Conservation (phyloP, 2,888 invertebrate genomes). For the Cantharis rufa region DNA sequence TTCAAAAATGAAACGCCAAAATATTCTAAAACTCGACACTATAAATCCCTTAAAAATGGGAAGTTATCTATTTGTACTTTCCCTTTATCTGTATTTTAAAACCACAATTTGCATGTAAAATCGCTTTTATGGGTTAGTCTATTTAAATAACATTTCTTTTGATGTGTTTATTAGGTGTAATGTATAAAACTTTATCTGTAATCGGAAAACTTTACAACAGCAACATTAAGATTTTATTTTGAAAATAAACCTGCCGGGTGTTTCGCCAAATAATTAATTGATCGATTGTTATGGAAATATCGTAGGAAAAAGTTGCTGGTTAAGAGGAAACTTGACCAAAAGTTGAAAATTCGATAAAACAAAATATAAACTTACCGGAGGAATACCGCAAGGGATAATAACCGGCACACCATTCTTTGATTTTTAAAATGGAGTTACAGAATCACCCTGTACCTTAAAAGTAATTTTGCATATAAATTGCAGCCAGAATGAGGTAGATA, state of each 20-base stretch:
- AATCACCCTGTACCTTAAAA: background rate
- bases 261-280: background rate
- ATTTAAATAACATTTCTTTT: background rate
- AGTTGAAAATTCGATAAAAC: background rate
- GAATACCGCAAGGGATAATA: background rate
- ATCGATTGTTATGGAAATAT: background rate
- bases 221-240: background rate
- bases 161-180: background rate
- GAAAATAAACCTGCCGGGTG: background rate
- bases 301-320: background rate
- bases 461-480: background rate
- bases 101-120: background rate
- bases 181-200: background rate
- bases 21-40: background rate
- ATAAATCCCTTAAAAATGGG: background rate
- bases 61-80: background rate
- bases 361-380: background rate
- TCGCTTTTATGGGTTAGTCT: background rate
- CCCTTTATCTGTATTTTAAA: background rate
- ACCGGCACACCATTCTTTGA: background rate
- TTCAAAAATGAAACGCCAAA: background rate
- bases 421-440: background rate
- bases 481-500: background rate
- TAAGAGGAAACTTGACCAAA: background rate
- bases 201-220: background rate